A percentile compares a stretch with the other conserved stretches of the same genome.
phyloP scores from a whole-genome alignment of 2,113 vertebrate genomes.

The Marmota monax region DNA sequence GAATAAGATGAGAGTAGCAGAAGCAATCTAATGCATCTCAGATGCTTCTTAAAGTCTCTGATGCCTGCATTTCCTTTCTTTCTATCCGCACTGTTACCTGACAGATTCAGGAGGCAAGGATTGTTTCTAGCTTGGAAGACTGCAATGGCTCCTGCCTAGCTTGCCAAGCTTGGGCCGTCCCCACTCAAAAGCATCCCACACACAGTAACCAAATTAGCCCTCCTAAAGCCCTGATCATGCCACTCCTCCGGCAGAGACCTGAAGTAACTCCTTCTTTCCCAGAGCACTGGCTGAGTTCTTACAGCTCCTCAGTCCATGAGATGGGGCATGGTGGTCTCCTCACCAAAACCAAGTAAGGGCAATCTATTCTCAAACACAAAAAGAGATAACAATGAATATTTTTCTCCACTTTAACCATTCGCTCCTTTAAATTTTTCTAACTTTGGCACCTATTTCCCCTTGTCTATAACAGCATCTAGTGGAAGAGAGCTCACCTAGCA shows the following conservation, averaged over 20 bases:
- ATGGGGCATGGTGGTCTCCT: not conserved
- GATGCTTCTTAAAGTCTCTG: not conserved
- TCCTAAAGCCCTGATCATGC: not conserved
- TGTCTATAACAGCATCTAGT: not conserved
- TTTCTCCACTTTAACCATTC: not conserved
- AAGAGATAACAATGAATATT: not conserved
- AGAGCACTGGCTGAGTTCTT: not conserved
- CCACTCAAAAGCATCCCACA: not conserved
- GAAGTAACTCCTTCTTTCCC: not conserved
- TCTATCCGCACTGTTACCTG: not conserved
- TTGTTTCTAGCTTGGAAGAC: not conserved
- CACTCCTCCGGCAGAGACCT: not conserved
- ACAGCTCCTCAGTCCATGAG: not conserved
- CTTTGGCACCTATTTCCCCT: not conserved
- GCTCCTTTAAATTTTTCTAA: not conserved
- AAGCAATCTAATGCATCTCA: not conserved
- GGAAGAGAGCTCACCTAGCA: not conserved
- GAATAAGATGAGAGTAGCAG: conserved; percentile 13
- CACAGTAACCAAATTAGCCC: not conserved
- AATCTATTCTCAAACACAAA: not conserved
- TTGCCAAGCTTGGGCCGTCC: not conserved
- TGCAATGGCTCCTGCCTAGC: not conserved
- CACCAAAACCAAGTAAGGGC: not conserved
- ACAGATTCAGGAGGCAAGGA: not conserved
- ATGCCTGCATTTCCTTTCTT: not conserved